phyloP scores from a whole-genome alignment of 2,797 vertebrate species.

The Moxostoma hubbsi region DNA sequence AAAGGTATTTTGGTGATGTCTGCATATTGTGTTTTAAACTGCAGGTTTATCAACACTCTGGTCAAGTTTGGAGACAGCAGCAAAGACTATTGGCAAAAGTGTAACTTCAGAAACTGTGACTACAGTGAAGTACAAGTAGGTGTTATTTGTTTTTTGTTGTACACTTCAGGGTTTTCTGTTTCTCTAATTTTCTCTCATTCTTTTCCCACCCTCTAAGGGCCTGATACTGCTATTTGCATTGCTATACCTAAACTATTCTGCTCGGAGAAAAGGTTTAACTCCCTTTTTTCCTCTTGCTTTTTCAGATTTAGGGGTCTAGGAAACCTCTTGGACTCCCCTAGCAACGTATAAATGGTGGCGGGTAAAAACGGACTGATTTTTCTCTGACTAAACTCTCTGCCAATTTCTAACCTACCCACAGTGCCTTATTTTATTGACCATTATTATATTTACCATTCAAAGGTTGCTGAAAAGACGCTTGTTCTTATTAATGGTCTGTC shows the following conservation, averaged over 20 bases:
- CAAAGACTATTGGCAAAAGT: conserved; percentile 89
- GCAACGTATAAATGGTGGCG: conserved; percentile 65
- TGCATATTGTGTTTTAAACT: conserved; percentile 9
- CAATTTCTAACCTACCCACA: background rate
- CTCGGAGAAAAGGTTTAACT: conserved; percentile 63
- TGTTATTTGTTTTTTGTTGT: conserved; percentile 44
- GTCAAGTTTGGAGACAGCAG: conserved; percentile 90
- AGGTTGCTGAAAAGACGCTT: conserved; percentile 49
- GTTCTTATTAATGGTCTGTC: conserved; percentile 55
- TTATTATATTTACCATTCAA: conserved; percentile 1
- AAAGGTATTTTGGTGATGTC: background rate
- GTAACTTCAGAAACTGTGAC: conserved; percentile 88
- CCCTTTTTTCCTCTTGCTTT: conserved; percentile 43
- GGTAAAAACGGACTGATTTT: conserved; percentile 56
- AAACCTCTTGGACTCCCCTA: conserved; percentile 70
- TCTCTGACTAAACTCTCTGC: conserved; percentile 45
- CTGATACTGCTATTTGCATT: background rate
- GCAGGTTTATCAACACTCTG: conserved; percentile 91
- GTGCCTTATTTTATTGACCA: conserved; percentile 26
- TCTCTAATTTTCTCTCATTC: background rate
- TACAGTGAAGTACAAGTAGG: conserved; percentile 94
- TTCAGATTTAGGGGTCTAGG: conserved; percentile 79
- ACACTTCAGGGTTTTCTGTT: background rate
- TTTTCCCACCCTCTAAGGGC: background rate
- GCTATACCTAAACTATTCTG: background rate